Evolutionary conservation across 2,888 invertebrate species (phyloP).

Genomic region (Liopterus haemorrhoidalis): DNA sequence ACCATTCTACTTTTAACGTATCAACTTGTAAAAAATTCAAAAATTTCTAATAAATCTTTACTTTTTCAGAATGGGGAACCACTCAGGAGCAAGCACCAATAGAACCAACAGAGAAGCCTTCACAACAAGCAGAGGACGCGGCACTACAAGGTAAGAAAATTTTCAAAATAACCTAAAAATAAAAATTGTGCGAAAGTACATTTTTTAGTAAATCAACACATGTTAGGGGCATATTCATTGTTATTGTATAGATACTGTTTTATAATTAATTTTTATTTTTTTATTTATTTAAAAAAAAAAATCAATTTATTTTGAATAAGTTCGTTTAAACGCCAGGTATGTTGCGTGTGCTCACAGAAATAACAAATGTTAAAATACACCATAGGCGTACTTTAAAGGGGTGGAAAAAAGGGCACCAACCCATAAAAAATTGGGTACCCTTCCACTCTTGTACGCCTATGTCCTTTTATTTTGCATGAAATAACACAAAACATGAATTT

Average conservation of each 20-base stretch:
- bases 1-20: too few relatives aligned
- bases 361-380: slow-evolving; percentile 19
- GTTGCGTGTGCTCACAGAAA: slow-evolving; percentile 24
- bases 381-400: too few relatives aligned
- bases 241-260: slow-evolving; percentile 26
- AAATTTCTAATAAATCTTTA: slow-evolving; percentile 4
- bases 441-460: too few relatives aligned
- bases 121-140: slow-evolving; percentile 36
- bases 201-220: slow-evolving; percentile 19
- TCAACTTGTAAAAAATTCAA: not conserved
- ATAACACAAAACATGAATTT: too few relatives aligned
- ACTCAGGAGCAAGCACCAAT: slow-evolving; percentile 31
- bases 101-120: slow-evolving; percentile 26
- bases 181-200: slow-evolving; percentile 16
- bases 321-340: slow-evolving; percentile 26
- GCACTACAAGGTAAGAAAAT: slow-evolving; percentile 42
- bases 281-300: slow-evolving; percentile 22
- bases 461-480: too few relatives aligned
- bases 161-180: slow-evolving; percentile 4
- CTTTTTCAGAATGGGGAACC: slow-evolving; percentile 44
- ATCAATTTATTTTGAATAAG: slow-evolving; percentile 16
- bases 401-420: too few relatives aligned
- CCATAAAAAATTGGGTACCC: too few relatives aligned
- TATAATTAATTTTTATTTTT: slow-evolving; percentile 17
- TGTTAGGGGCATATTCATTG: slow-evolving; percentile 38